These are phyloP conservation scores for Sinopyrophorus schimmeli DNA, from an alignment of 2,888 invertebrate species.

Conservation along the genomic window DNA sequence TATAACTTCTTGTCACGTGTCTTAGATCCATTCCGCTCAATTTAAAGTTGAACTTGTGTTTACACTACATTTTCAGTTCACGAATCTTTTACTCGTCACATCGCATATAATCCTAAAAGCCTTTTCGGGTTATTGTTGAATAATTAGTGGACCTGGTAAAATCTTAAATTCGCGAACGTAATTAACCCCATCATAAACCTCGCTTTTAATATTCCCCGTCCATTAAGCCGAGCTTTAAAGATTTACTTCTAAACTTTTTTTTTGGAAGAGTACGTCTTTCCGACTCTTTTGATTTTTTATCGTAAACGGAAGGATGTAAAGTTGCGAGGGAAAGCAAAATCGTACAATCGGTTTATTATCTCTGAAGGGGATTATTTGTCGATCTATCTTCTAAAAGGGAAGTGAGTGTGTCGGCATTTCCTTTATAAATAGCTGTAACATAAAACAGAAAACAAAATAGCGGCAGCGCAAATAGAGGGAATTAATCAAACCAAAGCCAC, in stretches of 20 bases:
- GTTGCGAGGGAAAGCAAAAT: conserved; percentile 1
- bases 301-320: not conserved
- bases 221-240: too few species aligned
- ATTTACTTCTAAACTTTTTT: too few species aligned
- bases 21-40: conserved; percentile 50
- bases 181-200: too few species aligned
- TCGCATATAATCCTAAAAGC: not conserved
- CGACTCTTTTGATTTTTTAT: not conserved
- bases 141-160: conserved; percentile 8
- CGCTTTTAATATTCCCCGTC: too few species aligned
- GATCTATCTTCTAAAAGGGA: conserved; percentile 10
- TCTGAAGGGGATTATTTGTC: conserved; percentile 15
- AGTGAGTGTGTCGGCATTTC: conserved; percentile 13
- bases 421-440: conserved; percentile 16
- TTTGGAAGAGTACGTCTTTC: too few species aligned
- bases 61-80: conserved; percentile 49
- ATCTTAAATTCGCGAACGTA: too few species aligned
- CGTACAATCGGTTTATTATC: conserved; percentile 12
- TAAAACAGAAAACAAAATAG: conserved; percentile 24
- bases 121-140: conserved; percentile 5
- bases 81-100: conserved; percentile 16
- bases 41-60: conserved; percentile 51
- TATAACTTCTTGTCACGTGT: conserved; percentile 52
- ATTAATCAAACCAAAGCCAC: conserved; percentile 47
- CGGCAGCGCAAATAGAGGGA: conserved; percentile 26